Evolutionary conservation across 2,113 vertebrate genomes (phyloP), one percentile per base, ranked within the genome.

Genomic region (Ia io): DNA sequence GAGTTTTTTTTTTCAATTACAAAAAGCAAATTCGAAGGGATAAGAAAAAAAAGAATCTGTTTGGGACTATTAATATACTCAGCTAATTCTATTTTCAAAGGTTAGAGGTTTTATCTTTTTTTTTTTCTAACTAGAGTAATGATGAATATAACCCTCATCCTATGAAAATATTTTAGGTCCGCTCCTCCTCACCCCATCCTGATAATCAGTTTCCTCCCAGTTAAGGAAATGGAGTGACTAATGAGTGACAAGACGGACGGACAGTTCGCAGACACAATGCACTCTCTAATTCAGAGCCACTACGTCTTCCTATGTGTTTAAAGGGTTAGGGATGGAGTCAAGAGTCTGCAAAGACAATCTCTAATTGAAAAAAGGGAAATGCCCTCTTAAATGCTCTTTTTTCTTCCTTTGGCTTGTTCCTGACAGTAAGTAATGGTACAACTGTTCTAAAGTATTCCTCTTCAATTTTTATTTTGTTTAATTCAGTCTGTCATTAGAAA

Each of bases 391-490:
- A 95, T 83, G 37, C 89, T 77, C 83, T 96, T 93, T 40, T 73
- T 73, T 73, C 30, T 88, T 87, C 59, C 95, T 84, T 20, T 0
- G 49, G 79, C 93, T 78, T 67, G 88, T 91, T 95, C 92, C 92
- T 95, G 92, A 91, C 37, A 90, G 85, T 95, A 87, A 95, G 97
- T 93, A 97, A 96, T 91, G 94, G 95, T 69, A 85, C 40, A 69
- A 97, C 93, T 96, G 92, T 95, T 97, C 96, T 89, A 80, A 91
- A 97, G 83, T 91, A 79, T 84, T 32, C 95, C 85, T 84, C 63
- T 95, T 96, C 69, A 28, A 92, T 94, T 96, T 96, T 89, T 93
- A 96, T 96, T 98, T 96, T 97, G 79, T 97, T 97, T 93, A 97
- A 95, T 95, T 97, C 86, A 83, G 69, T 87, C 96, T 93, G 91